Evolutionary conservation across 2,113 vertebrate species (phyloP), one percentile per base, ranked within the genome.

Genomic region (Leucopsar rothschildi): DNA sequence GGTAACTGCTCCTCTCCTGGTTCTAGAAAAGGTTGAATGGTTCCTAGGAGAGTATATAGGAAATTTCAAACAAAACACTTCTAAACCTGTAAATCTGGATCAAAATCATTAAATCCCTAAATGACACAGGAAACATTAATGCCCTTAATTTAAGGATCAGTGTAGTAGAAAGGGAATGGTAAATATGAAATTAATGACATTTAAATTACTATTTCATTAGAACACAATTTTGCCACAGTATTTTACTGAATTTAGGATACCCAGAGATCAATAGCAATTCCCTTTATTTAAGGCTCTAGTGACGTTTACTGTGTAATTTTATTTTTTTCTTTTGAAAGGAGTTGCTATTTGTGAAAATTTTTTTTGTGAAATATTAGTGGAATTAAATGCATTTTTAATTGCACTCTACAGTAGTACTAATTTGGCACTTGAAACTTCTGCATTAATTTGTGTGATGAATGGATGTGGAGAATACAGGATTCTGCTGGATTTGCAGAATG

Each of bases 131-230:
- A 97, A 83, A 77, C 82, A 73, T 55, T 95, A 91, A 88, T 6
- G 65, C n/a, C 50, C 72, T 75, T 92, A 94, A 96, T 97, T 96
- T 92, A 89, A 88, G 84, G 95, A 97, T 97, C 96, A 93, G 88
- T 75, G 93, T 80, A 95, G 88, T 93, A 97, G 92, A 95, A 97
- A 95, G 81, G 82, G 90, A 97, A 95, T 94, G 94, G 93, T 93
- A 97, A 97, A 96, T 97, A 95, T 92, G 82, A 97, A 98, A 97
- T 97, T 97, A 98, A 98, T 98, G 95, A 40, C 81, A 95, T 97
- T 96, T 97, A 98, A 98, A 98, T 97, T 95, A 96, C 83, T 84
- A 87, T 97, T 97, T 97, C 95, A 97, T 97, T 97, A 96, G 95
- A 95, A 97, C 96, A 95, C 87, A 97, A n/a, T 97, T 98, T 96